Base-by-base conservation (phyloP, 2,797 vertebrate genomes). In the Alcedo atthis region DNA sequence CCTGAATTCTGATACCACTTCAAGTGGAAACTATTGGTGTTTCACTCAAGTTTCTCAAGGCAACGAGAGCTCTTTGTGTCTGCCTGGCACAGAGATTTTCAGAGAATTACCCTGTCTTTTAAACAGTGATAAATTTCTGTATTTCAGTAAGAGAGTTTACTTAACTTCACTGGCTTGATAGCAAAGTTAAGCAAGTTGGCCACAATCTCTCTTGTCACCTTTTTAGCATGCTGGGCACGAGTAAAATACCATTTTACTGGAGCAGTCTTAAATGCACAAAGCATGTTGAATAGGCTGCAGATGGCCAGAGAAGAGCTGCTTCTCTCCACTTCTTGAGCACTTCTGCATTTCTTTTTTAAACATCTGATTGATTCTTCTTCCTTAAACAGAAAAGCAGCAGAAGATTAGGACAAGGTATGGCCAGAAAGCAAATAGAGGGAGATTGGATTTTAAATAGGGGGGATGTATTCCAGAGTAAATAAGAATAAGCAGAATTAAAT, bases 201-300 rank as follows among this genome's bases (percentile, higher is more conserved):
- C 33, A 33, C 25, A 16, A 63, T 75, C 75, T 93, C 48, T 93
- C 55, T 80, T 90, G 45, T 74, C 57, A n/a, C 90, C 94, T 85
- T 77, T 62, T 78, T 89, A 87, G 33, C 68, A 43, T 83, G 49
- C 77, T 92, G 75, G 19, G 9, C 71, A 54, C 69, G 80, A 71
- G 80, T 85, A 55, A 90, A 92, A 87, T 20, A 19, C 24, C 15
- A 21, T 75, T 69, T 92, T 67, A 58, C 24, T 57, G 49, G 53
- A 69, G 18, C 33, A 42, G n/a, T 90, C 77, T 87, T 8, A 21
- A 75, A 19, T 64, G 53, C 42, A 33, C 15, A 49, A 7, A 59
- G 73, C 61, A 48, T 43, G 45, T 13, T 35, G 48, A 80, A 51
- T 64, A 28, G 80, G 71, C 66, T 85, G 71, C 71, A 63, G 30